Conservation (phyloP, 92 coral and sea anemone species). For the Muricea muricata region DNA sequence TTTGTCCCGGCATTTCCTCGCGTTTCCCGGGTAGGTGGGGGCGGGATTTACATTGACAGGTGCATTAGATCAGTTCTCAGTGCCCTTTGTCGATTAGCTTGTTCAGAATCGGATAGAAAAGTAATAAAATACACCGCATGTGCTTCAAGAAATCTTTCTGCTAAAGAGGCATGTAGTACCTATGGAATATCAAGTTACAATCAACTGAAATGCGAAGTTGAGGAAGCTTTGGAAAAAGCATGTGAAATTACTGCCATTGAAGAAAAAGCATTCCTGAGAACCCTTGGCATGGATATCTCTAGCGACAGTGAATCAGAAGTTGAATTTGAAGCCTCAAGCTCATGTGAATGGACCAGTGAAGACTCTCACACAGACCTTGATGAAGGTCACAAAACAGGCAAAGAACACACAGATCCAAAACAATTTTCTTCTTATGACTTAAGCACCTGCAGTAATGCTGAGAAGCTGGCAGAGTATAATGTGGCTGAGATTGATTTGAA, state of each 20-base stretch:
- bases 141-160: constrained; percentile 9
- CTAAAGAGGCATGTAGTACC: constrained; percentile 18
- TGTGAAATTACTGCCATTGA: constrained; percentile 41
- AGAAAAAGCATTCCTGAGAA: constrained; percentile 52
- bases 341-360: constrained; percentile 8
- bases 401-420: not conserved
- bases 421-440: no score
- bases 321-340: not conserved
- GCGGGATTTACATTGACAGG: no score
- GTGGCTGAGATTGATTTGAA: no score
- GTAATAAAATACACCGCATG: constrained; percentile 52
- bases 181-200: constrained; percentile 47
- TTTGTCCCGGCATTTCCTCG: no score
- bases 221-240: constrained; percentile 50
- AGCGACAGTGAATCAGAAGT: constrained; percentile 33
- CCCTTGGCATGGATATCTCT: constrained; percentile 58
- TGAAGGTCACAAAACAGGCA: not conserved
- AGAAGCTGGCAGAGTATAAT: no score
- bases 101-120: constrained; percentile 44
- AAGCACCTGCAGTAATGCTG: no score
- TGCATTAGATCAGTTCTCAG: constrained; percentile 17
- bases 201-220: constrained; percentile 44
- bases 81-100: constrained; percentile 53
- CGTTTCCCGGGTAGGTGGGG: no score
- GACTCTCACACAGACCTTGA: not conserved